phyloP scores from a whole-genome alignment of 2,888 invertebrate genomes.

The Tipula unca region DNA sequence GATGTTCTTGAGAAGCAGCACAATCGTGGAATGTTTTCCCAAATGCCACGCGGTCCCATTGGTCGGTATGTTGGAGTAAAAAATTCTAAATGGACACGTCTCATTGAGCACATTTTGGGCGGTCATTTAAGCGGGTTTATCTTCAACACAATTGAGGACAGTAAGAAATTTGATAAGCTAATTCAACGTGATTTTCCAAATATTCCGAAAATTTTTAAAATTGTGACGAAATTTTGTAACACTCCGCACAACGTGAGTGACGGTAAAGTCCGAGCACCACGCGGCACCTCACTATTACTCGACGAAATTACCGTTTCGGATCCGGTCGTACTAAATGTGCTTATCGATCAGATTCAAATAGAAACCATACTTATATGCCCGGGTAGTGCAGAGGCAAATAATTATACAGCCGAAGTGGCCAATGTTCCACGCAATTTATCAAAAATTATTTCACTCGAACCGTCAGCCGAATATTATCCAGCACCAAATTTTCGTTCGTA shows the following conservation, averaged over 20 bases:
- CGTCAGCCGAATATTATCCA: conserved; percentile 57
- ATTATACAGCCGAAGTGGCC: conserved; percentile 53
- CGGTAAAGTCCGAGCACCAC: conserved; percentile 31
- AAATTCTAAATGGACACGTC: conserved; percentile 63
- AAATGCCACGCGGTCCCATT: conserved; percentile 72
- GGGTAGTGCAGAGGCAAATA: conserved; percentile 52
- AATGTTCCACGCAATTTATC: conserved; percentile 61
- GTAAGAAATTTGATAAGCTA: conserved; percentile 43
- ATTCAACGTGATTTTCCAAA: conserved; percentile 41
- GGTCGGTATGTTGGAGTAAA: conserved; percentile 47
- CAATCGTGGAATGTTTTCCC: conserved; percentile 49
- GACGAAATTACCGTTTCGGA: conserved; percentile 65
- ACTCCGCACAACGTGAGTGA: conserved; percentile 44
- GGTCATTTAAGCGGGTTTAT: conserved; percentile 50
- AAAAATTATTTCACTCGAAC: conserved; percentile 56
- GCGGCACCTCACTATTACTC: conserved; percentile 45
- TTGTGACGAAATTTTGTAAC: conserved; percentile 54
- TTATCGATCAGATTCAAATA: conserved; percentile 67
- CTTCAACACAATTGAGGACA: conserved; percentile 58
- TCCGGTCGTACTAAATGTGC: conserved; percentile 70
- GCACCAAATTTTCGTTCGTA: conserved; percentile 71
- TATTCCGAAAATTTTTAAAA: conserved; percentile 49
- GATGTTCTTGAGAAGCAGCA: conserved; percentile 47
- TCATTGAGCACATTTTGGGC: conserved; percentile 64
- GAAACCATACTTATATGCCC: conserved; percentile 69